phyloP scores from a whole-genome alignment of 2,888 invertebrate species.

The Drosophila neutralis region DNA sequence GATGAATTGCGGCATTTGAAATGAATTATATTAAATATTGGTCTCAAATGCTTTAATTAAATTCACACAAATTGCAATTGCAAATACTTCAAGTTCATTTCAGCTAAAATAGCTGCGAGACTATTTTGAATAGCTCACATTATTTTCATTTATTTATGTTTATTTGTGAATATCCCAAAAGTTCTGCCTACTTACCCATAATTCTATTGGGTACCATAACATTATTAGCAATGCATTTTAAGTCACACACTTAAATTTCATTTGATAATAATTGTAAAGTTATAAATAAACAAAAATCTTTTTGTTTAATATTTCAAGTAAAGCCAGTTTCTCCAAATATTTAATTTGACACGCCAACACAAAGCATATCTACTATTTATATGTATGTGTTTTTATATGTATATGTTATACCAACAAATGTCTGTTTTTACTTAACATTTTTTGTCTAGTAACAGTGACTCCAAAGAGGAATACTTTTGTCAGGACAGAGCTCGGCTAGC shows the following conservation, averaged over 20 bases:
- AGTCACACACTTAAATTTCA: background rate
- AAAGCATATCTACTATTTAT: background rate
- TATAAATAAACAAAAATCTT: background rate
- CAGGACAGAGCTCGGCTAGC: background rate
- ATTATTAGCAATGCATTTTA: background rate
- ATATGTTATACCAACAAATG: background rate
- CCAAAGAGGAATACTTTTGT: background rate
- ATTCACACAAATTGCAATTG: constrained; percentile 5
- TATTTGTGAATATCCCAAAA: background rate
- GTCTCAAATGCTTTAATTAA: constrained; percentile 12
- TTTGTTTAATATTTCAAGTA: background rate
- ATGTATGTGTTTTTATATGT: background rate
- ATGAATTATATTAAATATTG: constrained; percentile 38
- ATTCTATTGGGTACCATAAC: background rate
- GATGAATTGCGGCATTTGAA: constrained; percentile 38
- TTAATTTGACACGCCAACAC: background rate
- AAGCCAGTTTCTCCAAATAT: background rate
- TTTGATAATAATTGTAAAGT: background rate
- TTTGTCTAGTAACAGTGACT: background rate
- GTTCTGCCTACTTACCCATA: background rate
- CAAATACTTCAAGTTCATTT: background rate
- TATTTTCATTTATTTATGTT: background rate
- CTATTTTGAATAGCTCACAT: background rate
- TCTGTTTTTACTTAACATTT: background rate
- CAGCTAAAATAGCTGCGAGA: background rate